A percentile compares a stretch with the other conserved stretches of the same genome.
These are phyloP conservation scores for Crypturellus tataupa DNA, from an alignment of 2,797 vertebrate species.

Conservation along the genomic window DNA sequence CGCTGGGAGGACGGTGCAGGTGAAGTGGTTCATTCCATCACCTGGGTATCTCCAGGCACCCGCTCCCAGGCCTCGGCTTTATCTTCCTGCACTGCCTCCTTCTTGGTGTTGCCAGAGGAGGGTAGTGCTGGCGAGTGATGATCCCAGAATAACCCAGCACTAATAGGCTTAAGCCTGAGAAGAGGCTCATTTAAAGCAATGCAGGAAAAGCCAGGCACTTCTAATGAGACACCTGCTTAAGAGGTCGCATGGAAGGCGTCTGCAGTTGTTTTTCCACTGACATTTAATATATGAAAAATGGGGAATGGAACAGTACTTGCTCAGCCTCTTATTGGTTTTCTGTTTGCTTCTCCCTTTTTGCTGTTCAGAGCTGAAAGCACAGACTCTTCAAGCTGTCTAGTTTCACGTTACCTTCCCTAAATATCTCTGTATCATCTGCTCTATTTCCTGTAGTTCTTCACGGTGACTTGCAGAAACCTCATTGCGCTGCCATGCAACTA, in stretches of 20 bases:
- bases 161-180: background rate
- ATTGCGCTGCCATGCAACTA: background rate
- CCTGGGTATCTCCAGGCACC: background rate
- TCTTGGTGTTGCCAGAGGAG: background rate
- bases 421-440: background rate
- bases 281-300: background rate
- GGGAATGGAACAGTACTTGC: background rate
- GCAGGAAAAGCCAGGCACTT: background rate
- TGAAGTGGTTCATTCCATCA: constrained; percentile 23
- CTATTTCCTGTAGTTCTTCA: background rate
- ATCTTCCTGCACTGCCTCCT: background rate
- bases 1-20: background rate
- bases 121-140: background rate
- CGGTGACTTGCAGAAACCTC: background rate
- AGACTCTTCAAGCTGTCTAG: background rate
- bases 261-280: background rate
- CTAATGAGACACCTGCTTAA: background rate
- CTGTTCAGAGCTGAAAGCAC: background rate
- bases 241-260: background rate
- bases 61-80: background rate
- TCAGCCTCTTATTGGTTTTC: background rate
- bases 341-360: background rate
- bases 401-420: background rate
- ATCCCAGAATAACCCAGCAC: background rate
- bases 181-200: background rate